Evolutionary conservation across 2,888 invertebrate species (phyloP), one percentile per base, ranked within the genome.

Genomic region (Drosophila nigricruria): DNA sequence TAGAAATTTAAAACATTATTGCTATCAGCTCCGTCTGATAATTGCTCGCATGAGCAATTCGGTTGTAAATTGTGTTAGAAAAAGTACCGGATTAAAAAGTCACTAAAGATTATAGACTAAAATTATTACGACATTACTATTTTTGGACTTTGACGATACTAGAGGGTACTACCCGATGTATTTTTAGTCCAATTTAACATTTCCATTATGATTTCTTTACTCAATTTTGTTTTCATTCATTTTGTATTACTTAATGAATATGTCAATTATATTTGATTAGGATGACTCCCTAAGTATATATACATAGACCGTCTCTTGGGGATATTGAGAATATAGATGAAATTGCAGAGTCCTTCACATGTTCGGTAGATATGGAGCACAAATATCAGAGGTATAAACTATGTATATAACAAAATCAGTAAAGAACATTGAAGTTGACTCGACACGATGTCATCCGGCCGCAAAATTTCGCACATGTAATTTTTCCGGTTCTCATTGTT

Each of bases 61-160:
- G 23, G 12, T 43, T n/a, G n/a, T 56, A 56, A 42, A 30, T 56
- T 9, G 5, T 34, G 16, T n/a, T n/a, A 23, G 4, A 32, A 58
- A 54, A 47, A 47, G 45, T 27, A 23, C 45, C 25, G 9, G 8
- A n/a, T 25, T 34, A 47, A 34, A 3, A 2, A 18, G 8, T 57
- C 30, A 23, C 43, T 3, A 3, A 10, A n/a, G 32, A 57, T 57
- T 36, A 47, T 54, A 16, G 34, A 4, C 34, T 6, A 14, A 0
- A 18, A 9, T 8, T 10, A 6, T 49, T 20, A 12, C 50, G 14
- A 9, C 40, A 50, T 32, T n/a, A 12, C 30, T 54, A 38, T 38
- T 40, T 54, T 1, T 38, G n/a, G 27, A 40, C n/a, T 14, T 8
- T 14, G 6, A 0, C 27, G 27, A 27, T 54, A 54, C 8, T 27